Percentiles rank a stretch among this genome's conserved stretches.
Conservation (phyloP, 2,113 vertebrate species). For the Urocitellus parryii region DNA sequence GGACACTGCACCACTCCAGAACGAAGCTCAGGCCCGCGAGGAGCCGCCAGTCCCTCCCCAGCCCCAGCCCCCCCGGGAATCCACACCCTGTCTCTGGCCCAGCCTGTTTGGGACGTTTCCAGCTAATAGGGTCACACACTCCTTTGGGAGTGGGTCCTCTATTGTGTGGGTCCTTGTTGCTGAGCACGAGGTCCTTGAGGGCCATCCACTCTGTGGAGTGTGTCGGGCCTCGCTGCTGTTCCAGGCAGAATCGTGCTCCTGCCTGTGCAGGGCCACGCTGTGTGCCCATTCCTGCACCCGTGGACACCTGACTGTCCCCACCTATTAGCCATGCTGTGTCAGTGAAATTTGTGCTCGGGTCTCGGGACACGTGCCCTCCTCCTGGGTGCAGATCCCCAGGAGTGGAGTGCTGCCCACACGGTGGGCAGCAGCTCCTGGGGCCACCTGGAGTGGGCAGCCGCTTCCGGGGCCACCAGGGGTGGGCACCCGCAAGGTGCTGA, state of each 20-base stretch:
- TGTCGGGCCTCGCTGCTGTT: not conserved
- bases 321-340: accelerated
- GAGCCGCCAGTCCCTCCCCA: not conserved
- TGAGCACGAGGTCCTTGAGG: accelerated
- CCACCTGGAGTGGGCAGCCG: too few relatives aligned
- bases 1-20: not conserved
- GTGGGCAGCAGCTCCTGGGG: too few relatives aligned
- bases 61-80: accelerated
- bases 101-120: not conserved
- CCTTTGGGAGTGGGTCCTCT: not conserved
- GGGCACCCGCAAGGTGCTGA: not conserved
- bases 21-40: too few relatives aligned
- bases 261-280: too few relatives aligned
- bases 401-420: not conserved
- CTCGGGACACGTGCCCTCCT: accelerated
- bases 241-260: too few relatives aligned
- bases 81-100: accelerated
- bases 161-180: not conserved
- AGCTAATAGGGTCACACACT: accelerated
- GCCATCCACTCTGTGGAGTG: accelerated
- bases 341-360: accelerated
- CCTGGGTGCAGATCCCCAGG: not conserved
- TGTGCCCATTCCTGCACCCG: too few relatives aligned
- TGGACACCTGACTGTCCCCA: accelerated
- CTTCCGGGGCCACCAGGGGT: too few relatives aligned